These are phyloP conservation scores for Seriola aureovittata DNA, from an alignment of 2,113 vertebrate species.

Conservation along the genomic window DNA sequence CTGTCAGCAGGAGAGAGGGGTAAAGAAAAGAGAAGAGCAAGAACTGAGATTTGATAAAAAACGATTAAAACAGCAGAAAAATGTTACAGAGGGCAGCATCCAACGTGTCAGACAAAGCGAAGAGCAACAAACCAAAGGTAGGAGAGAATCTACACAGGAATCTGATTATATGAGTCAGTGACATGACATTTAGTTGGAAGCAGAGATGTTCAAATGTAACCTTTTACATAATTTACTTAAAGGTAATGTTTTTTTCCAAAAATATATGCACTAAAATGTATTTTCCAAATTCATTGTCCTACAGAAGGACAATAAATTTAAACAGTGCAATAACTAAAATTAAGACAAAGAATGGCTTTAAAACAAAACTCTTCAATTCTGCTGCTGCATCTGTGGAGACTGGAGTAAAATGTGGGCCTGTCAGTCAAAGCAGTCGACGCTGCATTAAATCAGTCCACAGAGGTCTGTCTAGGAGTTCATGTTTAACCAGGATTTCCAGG, in stretches of 20 bases:
- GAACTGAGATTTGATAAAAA: not conserved
- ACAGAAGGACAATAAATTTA: not conserved
- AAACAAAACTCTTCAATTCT: not conserved
- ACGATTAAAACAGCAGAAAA: constrained; percentile 34
- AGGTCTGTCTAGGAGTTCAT: constrained; percentile 63
- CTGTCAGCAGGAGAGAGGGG: constrained; percentile 35
- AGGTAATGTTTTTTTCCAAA: not conserved
- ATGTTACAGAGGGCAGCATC: constrained; percentile 85
- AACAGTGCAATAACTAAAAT: not conserved
- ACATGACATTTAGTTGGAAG: not conserved
- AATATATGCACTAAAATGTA: not conserved
- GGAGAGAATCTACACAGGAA: constrained; percentile 17
- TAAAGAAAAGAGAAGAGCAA: constrained; percentile 31
- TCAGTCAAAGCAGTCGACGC: not conserved
- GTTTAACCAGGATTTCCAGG: constrained; percentile 77
- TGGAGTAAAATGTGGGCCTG: not conserved
- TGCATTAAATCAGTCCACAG: constrained; percentile 54
- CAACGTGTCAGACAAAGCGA: constrained; percentile 84
- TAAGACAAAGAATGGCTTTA: not conserved
- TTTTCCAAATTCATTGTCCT: not conserved
- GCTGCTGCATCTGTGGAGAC: not conserved
- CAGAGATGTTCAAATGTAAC: not conserved
- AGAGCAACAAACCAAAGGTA: constrained; percentile 86
- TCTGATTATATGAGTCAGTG: not conserved
- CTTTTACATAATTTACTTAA: not conserved